Evolutionary conservation across 2,888 invertebrate genomes (phyloP).

Genomic region (Liopterus haemorrhoidalis): DNA sequence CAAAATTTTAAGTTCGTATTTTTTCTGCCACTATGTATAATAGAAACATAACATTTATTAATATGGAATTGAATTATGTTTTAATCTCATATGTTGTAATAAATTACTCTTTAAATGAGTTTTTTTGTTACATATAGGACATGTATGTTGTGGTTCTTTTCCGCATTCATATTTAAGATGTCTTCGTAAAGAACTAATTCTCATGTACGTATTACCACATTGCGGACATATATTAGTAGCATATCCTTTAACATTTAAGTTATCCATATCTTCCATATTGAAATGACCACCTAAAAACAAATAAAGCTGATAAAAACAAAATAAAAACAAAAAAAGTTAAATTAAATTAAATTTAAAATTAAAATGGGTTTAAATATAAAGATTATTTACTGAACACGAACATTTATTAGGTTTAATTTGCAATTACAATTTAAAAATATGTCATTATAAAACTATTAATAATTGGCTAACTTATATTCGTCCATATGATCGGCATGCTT

Average conservation of each 20-base stretch:
- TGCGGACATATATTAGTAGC: slow-evolving; percentile 22
- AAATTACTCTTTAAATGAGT: slow-evolving; percentile 34
- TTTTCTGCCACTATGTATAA: too few relatives aligned
- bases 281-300: slow-evolving; percentile 22
- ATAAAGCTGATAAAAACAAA: too few relatives aligned
- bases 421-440: neutral
- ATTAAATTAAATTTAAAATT: too few relatives aligned
- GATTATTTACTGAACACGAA: too few relatives aligned
- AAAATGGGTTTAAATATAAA: too few relatives aligned
- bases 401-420: too few relatives aligned
- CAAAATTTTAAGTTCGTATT: too few relatives aligned
- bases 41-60: slow-evolving; percentile 12
- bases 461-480: neutral
- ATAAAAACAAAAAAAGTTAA: too few relatives aligned
- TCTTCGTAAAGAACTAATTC: slow-evolving; percentile 48
- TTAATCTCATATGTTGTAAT: slow-evolving; percentile 31
- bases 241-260: slow-evolving; percentile 11
- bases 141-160: slow-evolving; percentile 69
- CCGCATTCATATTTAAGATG: slow-evolving; percentile 55
- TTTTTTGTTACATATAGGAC: slow-evolving; percentile 61
- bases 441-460: neutral
- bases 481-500: slow-evolving; percentile 13
- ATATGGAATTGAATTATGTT: slow-evolving; percentile 25
- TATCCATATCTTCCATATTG: slow-evolving; percentile 14
- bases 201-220: slow-evolving; percentile 52